Evolutionary conservation across 2,797 vertebrate genomes (phyloP), one percentile per base, ranked within the genome.

Genomic region (Melanotaenia boesemani): DNA sequence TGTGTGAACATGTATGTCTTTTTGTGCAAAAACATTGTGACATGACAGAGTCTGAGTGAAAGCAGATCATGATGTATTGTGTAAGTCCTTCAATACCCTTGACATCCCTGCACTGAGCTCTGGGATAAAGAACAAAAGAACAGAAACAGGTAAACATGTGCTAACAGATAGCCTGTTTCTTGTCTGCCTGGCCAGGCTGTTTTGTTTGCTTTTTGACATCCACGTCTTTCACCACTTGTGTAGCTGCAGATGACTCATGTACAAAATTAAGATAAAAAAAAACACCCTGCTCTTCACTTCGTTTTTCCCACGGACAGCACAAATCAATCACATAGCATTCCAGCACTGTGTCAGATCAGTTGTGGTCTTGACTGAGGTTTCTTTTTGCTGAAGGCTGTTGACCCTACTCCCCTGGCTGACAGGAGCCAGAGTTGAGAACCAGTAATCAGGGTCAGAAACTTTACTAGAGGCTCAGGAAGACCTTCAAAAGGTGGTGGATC

Each of bases 371-470:
- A 72, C 76, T 86, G 58, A 60, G 58, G 69, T 74, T 73, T 8
- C 70, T 82, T 76, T 84, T 89, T 72, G 82, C 91, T 90, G 60
- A 83, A 63, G 88, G 88, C 88, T 87, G 80, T 82, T 92, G 92
- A 92, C 87, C 89, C 76, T 67, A 58, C 80, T 90, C 75, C 70
- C 77, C 81, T 70, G 71, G 67, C 76, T 90, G 91, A 93, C 83
- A 87, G 88, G 88, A 91, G 85, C 84, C 93, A 92, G 87, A 89
- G 81, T 91, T 87, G 81, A 85, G 82, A 90, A 86, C 68, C 74
- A 81, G 85, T 91, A 92, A 92, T 87, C 85, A 81, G 89, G 90
- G 90, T 93, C 91, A 93, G 81, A 90, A 85, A 88, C 90, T 93
- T 93, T 88, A 92, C 86, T 85, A 70, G 81, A 85, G 67, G 74